phyloP scores from a whole-genome alignment of 2,113 vertebrate genomes.

The Kobus ellipsiprymnus region DNA sequence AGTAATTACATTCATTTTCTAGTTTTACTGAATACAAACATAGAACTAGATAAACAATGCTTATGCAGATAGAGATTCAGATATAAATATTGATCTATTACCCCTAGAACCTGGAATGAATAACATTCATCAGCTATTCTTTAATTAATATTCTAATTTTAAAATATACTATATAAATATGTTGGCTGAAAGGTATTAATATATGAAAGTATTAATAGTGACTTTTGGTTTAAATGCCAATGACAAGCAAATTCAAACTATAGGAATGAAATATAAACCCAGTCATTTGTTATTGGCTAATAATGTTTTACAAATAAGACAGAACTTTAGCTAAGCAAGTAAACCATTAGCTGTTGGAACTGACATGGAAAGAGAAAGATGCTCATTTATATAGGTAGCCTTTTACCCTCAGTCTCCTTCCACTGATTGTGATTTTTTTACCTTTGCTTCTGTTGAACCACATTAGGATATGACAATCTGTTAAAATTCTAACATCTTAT shows the following conservation, averaged over 20 bases:
- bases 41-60: background rate
- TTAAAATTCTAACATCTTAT: background rate
- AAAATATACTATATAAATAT: background rate
- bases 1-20: background rate
- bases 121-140: slow-evolving; percentile 2
- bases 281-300: background rate
- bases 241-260: background rate
- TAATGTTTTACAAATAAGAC: background rate
- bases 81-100: background rate
- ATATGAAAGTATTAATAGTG: background rate
- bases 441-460: background rate
- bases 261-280: background rate
- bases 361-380: background rate
- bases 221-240: background rate
- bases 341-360: background rate
- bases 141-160: background rate
- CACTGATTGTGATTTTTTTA: background rate
- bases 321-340: background rate
- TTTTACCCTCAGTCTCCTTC: background rate
- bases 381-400: background rate
- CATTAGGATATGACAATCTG: background rate
- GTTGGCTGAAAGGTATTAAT: background rate
- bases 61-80: background rate
- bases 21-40: background rate
- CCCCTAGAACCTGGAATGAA: background rate